These are phyloP conservation scores for Urocyon cinereoargenteus DNA, from an alignment of 2,797 vertebrate species.

Conservation along the genomic window DNA sequence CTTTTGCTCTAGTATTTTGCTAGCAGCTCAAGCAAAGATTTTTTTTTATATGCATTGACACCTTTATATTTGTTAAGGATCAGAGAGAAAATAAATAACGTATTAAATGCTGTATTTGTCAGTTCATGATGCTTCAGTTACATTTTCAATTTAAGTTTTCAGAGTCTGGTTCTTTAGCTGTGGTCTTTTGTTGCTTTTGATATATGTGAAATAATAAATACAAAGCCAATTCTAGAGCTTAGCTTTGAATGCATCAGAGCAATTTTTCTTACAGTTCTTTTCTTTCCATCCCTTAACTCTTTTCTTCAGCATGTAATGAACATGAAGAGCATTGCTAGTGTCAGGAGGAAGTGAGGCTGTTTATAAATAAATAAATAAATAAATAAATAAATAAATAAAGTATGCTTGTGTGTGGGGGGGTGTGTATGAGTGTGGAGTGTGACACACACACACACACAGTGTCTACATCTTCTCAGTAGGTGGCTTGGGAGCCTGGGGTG, in stretches of 20 bases:
- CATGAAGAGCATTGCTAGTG: constrained; percentile 22
- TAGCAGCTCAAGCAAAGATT: neutral
- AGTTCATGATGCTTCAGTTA: neutral
- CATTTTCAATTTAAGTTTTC: constrained; percentile 40
- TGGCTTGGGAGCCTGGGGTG: constrained; percentile 72
- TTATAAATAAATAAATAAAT: constrained; percentile 74
- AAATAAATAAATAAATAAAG: constrained; percentile 69
- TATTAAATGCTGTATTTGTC: constrained; percentile 48
- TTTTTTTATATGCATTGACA: neutral
- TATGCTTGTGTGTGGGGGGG: neutral
- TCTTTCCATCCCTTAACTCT: constrained; percentile 53
- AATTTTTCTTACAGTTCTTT: constrained; percentile 31
- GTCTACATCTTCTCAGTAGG: constrained; percentile 44
- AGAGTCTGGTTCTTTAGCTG: constrained; percentile 25
- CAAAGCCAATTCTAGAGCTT: neutral
- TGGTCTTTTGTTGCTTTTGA: constrained; percentile 43
- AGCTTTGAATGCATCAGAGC: constrained; percentile 23
- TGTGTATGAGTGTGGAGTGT: rapidly evolving
- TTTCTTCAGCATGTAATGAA: constrained; percentile 33
- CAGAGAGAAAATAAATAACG: constrained; percentile 36
- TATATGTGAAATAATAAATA: neutral
- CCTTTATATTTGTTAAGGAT: constrained; percentile 37
- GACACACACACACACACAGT: neutral
- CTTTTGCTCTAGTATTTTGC: neutral
- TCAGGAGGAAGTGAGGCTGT: constrained; percentile 29